Evolutionary conservation across 1,140 invertebrate species (phyloP).

Genomic region (Diorhabda sublineata): DNA sequence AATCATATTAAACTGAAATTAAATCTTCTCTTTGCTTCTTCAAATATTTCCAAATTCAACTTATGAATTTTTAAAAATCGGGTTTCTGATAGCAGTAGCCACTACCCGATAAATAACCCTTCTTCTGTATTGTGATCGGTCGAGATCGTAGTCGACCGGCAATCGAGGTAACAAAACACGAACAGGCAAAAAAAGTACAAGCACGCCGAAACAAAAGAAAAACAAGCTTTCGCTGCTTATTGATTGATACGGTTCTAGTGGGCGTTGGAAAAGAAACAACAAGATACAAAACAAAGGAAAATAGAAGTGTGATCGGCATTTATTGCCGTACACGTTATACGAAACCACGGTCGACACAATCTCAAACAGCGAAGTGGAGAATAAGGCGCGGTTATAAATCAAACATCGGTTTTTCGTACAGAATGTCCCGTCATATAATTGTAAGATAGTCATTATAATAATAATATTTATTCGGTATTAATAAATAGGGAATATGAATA

Average conservation of each 20-base stretch:
- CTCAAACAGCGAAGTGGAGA: neutral
- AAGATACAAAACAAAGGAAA: conserved; percentile 1
- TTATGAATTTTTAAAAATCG: no score
- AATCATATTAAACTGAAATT: no score
- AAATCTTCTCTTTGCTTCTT: no score
- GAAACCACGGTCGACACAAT: neutral
- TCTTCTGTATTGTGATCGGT: neutral
- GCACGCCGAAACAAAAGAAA: neutral
- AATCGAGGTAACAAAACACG: neutral
- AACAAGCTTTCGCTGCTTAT: conserved; percentile 1
- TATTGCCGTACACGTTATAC: neutral
- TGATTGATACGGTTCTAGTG: neutral
- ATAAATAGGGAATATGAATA: no score
- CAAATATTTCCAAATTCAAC: no score
- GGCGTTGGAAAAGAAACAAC: neutral
- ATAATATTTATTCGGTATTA: no score
- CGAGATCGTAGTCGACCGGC: neutral
- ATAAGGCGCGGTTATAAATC: neutral
- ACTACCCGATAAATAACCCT: neutral
- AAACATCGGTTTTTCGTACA: neutral
- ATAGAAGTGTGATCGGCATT: conserved; percentile 2
- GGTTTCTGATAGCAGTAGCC: neutral
- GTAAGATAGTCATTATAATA: no score
- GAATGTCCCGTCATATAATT: neutral
- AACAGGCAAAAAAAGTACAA: neutral